phyloP scores from a whole-genome alignment of 2,888 invertebrate genomes.

The Plebejus argus region DNA sequence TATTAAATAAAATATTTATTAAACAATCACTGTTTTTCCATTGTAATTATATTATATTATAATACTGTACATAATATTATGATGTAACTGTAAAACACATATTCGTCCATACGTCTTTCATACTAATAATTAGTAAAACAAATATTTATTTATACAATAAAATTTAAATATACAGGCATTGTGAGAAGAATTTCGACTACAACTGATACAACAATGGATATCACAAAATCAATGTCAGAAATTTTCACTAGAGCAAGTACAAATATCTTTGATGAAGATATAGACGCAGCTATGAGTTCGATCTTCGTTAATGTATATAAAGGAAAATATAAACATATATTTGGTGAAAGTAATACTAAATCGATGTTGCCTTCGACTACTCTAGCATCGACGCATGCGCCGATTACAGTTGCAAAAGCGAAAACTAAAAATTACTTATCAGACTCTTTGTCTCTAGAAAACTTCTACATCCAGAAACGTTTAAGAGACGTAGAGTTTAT shows the following conservation, averaged over 20 bases:
- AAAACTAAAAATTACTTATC: background rate
- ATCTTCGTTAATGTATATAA: constrained; percentile 36
- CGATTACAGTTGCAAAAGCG: background rate
- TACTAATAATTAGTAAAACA: too few relatives aligned
- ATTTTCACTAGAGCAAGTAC: constrained; percentile 21
- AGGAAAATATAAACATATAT: constrained; percentile 34
- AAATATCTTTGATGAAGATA: constrained; percentile 37
- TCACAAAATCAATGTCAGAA: background rate
- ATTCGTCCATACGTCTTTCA: background rate
- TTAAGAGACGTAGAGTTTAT: constrained; percentile 40
- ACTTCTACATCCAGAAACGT: constrained; percentile 39
- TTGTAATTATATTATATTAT: too few relatives aligned
- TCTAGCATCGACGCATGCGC: background rate
- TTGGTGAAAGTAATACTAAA: background rate
- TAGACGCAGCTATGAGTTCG: constrained; percentile 39
- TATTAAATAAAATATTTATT: background rate
- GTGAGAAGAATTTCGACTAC: background rate
- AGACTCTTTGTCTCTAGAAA: constrained; percentile 33
- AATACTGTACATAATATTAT: background rate
- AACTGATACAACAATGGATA: background rate
- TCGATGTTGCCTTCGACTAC: background rate
- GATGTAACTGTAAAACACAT: background rate
- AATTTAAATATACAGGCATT: background rate
- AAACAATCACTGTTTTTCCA: too few relatives aligned
- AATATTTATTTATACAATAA: too few relatives aligned